A percentile compares a stretch with the other conserved stretches of the same genome.
These are phyloP conservation scores for Bungarus multicinctus DNA, from an alignment of 2,113 vertebrate species.

Conservation along the genomic window DNA sequence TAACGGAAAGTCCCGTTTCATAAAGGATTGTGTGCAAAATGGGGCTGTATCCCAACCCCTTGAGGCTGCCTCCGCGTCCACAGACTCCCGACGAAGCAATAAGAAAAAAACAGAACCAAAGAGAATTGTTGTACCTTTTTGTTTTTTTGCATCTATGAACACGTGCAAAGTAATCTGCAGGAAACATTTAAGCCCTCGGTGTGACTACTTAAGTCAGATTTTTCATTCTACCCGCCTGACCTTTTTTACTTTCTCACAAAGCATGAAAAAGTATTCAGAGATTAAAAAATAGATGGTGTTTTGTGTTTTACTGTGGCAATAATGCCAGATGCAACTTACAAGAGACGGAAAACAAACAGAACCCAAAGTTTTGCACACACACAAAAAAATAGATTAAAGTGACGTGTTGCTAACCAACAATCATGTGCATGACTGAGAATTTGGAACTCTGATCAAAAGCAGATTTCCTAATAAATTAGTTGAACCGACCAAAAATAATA, in stretches of 20 bases:
- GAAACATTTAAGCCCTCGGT: neutral
- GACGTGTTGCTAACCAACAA: conserved; percentile 55
- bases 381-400: conserved; percentile 43
- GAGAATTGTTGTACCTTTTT: neutral
- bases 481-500: conserved; percentile 50
- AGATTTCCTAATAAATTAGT: conserved; percentile 74
- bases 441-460: conserved; percentile 56
- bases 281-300: neutral
- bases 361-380: conserved; percentile 1
- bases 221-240: neutral
- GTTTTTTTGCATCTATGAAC: neutral
- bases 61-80: neutral
- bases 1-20: neutral
- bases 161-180: neutral
- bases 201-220: neutral
- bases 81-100: neutral
- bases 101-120: neutral
- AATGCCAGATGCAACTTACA: conserved; percentile 8
- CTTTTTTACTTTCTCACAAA: conserved; percentile 4
- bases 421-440: conserved; percentile 47
- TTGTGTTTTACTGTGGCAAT: neutral
- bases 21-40: neutral
- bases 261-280: conserved; percentile 12
- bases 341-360: neutral
- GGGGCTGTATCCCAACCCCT: neutral